Percentiles rank a stretch among this genome's conserved stretches.
phyloP scores from a whole-genome alignment of 1,140 invertebrate genomes.

The Drosophila ironensis region DNA sequence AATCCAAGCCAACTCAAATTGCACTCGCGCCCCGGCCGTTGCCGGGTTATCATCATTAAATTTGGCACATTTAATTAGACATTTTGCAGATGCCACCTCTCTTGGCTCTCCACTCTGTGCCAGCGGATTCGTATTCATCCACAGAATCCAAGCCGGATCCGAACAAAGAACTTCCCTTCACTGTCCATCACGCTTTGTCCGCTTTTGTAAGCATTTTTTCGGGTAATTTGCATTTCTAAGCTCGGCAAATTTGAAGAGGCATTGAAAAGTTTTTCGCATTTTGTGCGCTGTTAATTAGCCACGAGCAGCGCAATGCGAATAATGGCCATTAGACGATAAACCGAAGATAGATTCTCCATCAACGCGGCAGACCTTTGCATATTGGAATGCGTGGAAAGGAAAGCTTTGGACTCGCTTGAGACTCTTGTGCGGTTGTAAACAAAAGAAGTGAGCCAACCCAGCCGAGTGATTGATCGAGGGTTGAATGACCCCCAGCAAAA shows the following conservation, averaged over 20 bases:
- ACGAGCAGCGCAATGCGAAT: constrained; percentile 47
- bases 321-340: constrained; percentile 48
- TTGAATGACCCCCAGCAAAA: constrained; percentile 48
- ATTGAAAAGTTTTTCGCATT: constrained; percentile 51
- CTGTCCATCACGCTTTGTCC: constrained; percentile 39
- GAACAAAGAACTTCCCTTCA: constrained; percentile 76
- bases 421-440: constrained; percentile 26
- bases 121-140: neutral
- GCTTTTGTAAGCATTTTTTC: constrained; percentile 8
- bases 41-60: constrained; percentile 54
- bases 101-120: neutral
- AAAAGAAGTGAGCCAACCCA: constrained; percentile 32
- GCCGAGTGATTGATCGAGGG: constrained; percentile 63
- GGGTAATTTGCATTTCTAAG: constrained; percentile 72
- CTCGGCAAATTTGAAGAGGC: constrained; percentile 42
- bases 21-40: constrained; percentile 23
- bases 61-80: constrained; percentile 57
- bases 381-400: constrained; percentile 21
- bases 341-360: neutral
- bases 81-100: constrained; percentile 24
- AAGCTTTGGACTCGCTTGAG: no score
- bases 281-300: constrained; percentile 61
- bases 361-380: neutral
- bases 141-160: constrained; percentile 17
- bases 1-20: constrained; percentile 22